Conservation (phyloP, 2,797 vertebrate genomes). For the Enteromius argenteus region DNA sequence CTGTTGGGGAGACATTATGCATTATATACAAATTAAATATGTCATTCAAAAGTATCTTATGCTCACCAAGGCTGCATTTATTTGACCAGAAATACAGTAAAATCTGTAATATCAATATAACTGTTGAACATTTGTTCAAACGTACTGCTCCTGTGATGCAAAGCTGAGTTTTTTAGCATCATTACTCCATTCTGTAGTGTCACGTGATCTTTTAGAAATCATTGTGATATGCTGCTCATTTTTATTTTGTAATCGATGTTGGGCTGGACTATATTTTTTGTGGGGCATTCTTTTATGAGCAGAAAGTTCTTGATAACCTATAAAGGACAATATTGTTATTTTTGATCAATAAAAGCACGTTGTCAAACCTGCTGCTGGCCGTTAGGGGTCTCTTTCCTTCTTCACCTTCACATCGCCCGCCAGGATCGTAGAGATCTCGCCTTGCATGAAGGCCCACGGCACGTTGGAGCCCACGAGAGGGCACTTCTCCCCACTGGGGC, state of each 20-base stretch:
- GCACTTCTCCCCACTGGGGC: slow-evolving; percentile 91
- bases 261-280: neutral
- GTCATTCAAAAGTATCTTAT: neutral
- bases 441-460: slow-evolving; percentile 94
- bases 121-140: neutral
- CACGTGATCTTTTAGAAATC: neutral
- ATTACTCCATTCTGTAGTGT: neutral
- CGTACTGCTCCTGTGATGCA: neutral
- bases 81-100: neutral
- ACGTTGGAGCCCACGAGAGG: slow-evolving; percentile 87
- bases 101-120: neutral
- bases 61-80: neutral
- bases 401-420: slow-evolving; percentile 90
- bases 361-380: slow-evolving; percentile 46
- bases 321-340: neutral
- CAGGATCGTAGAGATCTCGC: slow-evolving; percentile 90
- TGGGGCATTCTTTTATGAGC: neutral
- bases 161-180: neutral
- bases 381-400: slow-evolving; percentile 89
- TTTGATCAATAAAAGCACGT: neutral
- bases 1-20: neutral
- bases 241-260: neutral
- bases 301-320: neutral
- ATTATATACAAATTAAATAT: no score
- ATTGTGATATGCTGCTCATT: neutral